Evolutionary conservation across 2,797 vertebrate genomes (phyloP).

Genomic region (Bovichtus diacanthus): DNA sequence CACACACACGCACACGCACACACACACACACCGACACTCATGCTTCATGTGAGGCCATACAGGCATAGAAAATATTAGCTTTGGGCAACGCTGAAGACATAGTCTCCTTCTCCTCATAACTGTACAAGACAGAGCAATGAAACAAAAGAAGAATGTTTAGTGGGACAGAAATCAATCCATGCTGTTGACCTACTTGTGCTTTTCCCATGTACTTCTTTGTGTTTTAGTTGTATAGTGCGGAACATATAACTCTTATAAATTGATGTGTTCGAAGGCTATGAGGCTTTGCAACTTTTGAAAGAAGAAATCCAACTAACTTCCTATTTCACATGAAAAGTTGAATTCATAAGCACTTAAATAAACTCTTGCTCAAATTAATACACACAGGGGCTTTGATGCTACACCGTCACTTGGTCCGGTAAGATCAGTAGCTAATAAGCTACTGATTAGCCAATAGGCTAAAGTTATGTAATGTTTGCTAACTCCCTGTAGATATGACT

Average conservation of each 20-base stretch:
- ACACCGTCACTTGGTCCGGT: neutral
- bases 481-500: neutral
- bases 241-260: neutral
- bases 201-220: neutral
- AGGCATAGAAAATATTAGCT: slow-evolving; percentile 54
- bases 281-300: neutral
- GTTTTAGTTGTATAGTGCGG: neutral
- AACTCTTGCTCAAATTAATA: too few relatives aligned
- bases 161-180: slow-evolving; percentile 47
- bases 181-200: slow-evolving; percentile 22
- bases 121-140: slow-evolving; percentile 26
- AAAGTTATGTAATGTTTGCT: neutral
- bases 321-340: neutral
- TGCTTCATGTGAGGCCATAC: slow-evolving; percentile 44
- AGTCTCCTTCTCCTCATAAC: slow-evolving; percentile 24
- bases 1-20: too few relatives aligned
- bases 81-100: slow-evolving; percentile 17
- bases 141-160: slow-evolving; percentile 39
- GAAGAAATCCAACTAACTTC: neutral
- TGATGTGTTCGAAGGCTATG: neutral
- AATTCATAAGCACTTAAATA: too few relatives aligned
- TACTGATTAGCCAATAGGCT: too few relatives aligned
- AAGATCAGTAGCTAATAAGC: too few relatives aligned
- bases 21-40: slow-evolving; percentile 10
- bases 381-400: too few relatives aligned